Base-by-base conservation (phyloP, 1,140 invertebrate genomes). In the Bombus sylvicola region DNA sequence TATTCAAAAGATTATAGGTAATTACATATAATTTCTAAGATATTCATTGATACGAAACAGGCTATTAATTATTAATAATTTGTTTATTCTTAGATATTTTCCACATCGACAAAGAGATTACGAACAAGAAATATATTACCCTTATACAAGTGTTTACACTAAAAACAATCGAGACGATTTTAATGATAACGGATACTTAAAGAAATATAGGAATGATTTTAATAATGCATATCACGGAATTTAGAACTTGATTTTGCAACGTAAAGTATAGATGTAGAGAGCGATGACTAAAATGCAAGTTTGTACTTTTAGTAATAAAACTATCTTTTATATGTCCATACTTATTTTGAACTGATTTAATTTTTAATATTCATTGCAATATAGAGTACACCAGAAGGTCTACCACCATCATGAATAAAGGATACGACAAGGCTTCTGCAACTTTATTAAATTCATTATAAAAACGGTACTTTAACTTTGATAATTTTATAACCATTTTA, bases 331-430 rank as follows among this genome's bases (percentile, higher is more conserved):
- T 53, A 75, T 83, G 28, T 87, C 78, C 64, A 79, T 18, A 47
- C 0, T 59, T 75, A 64, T 57, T 43, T 25, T 41, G 34, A 18
- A 5, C 22, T 31, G 10, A 43, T 59, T 69, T 22, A 64, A 37
- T 41, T 3, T n/a, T 25, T 69, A 22, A 22, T 62, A 39, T 81
- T 89, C 76, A 86, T 75, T 85, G 93, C 43, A 92, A 73, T 88
- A 90, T 89, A 25, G 85, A 84, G 62, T 94, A 94, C 18, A 92
- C 90, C 53, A 93, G 41, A 37, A 92, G 76, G 62, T 94, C 94
- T 86, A 94, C 66, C 12, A 81, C 41, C 9, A 81, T 62, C 86
- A 94, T 91, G 64, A 94, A 92, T 64, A 92, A 47, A 15, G 92
- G 85, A 71, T 94, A 94, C 10, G 86, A 79, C 9, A 93, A 41